phyloP scores from a whole-genome alignment of 1,140 invertebrate genomes.

The Micrasema minimum region DNA sequence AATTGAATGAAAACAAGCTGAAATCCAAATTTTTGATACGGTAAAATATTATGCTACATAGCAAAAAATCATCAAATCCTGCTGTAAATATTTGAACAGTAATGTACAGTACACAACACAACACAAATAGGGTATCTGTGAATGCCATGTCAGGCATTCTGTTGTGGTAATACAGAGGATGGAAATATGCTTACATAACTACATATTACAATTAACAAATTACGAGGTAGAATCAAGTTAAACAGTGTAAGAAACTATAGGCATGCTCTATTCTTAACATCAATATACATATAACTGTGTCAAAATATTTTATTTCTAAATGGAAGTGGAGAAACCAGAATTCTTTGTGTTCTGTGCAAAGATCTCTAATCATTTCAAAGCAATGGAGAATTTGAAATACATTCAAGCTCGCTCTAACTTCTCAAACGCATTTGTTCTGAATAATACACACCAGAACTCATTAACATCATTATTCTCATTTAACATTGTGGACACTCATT shows the following conservation, averaged over 20 bases:
- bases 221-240: conserved; percentile 37
- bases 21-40: conserved; percentile 32
- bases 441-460: no score
- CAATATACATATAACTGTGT: conserved; percentile 33
- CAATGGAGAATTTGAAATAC: no score
- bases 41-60: conserved; percentile 39
- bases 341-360: conserved; percentile 4
- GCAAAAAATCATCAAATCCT: conserved; percentile 30
- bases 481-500: no score
- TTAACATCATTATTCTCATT: no score
- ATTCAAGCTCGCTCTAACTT: no score
- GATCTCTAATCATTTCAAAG: conserved; percentile 16
- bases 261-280: conserved; percentile 37
- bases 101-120: conserved; percentile 23
- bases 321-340: conserved; percentile 17
- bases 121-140: not conserved
- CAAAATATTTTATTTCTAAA: conserved; percentile 25
- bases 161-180: conserved; percentile 31
- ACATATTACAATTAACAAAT: conserved; percentile 35
- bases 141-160: not conserved
- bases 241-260: conserved; percentile 32
- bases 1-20: conserved; percentile 34
- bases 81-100: conserved; percentile 19
- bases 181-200: conserved; percentile 30
- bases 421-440: no score